Conservation (phyloP, 2,797 vertebrate species). For the Platalea minor region DNA sequence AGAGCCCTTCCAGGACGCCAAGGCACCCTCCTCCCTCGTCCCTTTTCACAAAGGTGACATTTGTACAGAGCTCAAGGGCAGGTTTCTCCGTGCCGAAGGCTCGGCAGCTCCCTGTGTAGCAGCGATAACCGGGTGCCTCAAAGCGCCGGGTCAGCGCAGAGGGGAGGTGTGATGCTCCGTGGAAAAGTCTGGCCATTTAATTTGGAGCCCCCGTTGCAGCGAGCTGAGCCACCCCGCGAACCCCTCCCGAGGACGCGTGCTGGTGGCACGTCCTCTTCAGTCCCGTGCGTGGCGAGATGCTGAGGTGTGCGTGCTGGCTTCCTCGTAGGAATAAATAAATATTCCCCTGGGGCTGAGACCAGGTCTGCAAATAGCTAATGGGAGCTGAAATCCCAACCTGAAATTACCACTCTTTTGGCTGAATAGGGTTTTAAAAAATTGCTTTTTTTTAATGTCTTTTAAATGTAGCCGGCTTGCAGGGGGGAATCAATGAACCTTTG, state of each 20-base stretch:
- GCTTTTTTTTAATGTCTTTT: not conserved
- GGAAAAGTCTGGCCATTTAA: not conserved
- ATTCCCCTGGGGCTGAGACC: not conserved
- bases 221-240: not conserved
- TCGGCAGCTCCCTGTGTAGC: not conserved
- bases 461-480: not conserved
- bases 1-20: not conserved
- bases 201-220: not conserved
- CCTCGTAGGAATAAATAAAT: not conserved
- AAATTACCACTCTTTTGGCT: not conserved
- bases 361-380: not conserved
- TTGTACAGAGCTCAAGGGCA: not conserved
- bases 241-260: not conserved
- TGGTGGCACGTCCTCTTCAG: not conserved
- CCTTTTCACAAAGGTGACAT: not conserved
- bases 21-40: not conserved
- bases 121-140: not conserved
- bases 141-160: not conserved
- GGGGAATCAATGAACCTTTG: not conserved
- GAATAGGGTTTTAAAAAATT: not conserved
- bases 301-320: not conserved
- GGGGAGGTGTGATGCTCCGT: not conserved
- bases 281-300: fast-evolving
- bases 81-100: not conserved
- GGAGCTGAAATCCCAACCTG: constrained; percentile 28